These are phyloP conservation scores for Melipona quadrifasciata DNA, from an alignment of 1,140 invertebrate species.

Conservation along the genomic window DNA sequence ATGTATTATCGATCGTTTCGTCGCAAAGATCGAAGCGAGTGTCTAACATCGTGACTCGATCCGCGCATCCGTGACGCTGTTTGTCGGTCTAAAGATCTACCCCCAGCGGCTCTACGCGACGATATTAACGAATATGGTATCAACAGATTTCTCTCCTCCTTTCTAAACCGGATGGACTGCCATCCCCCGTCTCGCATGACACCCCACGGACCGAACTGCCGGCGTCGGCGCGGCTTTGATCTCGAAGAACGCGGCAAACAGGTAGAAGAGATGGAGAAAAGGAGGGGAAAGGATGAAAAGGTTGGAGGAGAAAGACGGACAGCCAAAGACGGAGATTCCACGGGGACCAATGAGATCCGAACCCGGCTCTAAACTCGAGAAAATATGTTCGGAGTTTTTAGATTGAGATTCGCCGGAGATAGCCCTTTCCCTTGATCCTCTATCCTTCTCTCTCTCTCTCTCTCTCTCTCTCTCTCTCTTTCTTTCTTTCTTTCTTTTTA, in stretches of 20 bases:
- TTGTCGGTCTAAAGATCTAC: slow-evolving; percentile 44
- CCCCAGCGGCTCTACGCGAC: slow-evolving; percentile 68
- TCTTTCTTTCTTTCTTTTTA: slow-evolving; percentile 7
- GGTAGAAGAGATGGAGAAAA: slow-evolving; percentile 67
- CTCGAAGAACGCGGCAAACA: slow-evolving; percentile 71
- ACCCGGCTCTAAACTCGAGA: slow-evolving; percentile 69
- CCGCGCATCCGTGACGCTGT: not conserved
- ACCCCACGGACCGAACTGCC: slow-evolving; percentile 73
- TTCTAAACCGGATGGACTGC: slow-evolving; percentile 33
- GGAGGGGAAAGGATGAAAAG: slow-evolving; percentile 26
- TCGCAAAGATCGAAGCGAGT: not conserved
- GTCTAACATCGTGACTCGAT: not conserved
- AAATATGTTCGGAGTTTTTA: slow-evolving; percentile 73
- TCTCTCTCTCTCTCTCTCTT: not conserved
- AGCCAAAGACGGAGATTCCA: slow-evolving; percentile 58
- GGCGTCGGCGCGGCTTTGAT: slow-evolving; percentile 75
- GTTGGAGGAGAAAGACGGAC: slow-evolving; percentile 17
- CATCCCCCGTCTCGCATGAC: slow-evolving; percentile 72
- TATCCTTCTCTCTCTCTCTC: not conserved
- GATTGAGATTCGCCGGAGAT: slow-evolving; percentile 71
- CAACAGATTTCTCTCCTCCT: slow-evolving; percentile 60
- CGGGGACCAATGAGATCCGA: slow-evolving; percentile 62
- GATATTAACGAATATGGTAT: slow-evolving; percentile 74
- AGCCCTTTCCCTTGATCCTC: slow-evolving; percentile 45
- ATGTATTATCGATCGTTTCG: not conserved